Conservation (phyloP, 1,140 invertebrate genomes). For the Stenopsyche tienmushanensis region DNA sequence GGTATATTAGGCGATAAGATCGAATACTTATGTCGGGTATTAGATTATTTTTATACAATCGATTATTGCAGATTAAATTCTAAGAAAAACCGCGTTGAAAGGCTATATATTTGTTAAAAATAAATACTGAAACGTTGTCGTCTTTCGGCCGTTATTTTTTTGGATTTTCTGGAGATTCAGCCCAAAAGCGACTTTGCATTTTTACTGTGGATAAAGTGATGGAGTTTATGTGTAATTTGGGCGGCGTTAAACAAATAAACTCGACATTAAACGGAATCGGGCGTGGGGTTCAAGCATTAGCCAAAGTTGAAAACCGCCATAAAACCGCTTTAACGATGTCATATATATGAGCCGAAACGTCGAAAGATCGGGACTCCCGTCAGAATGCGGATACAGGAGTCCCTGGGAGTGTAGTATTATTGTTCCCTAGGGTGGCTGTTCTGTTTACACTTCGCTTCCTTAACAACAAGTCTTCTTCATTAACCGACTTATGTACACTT, state of each 20-base stretch:
- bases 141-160: no score
- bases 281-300: background rate
- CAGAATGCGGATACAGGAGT: constrained; percentile 33
- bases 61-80: no score
- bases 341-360: constrained; percentile 18
- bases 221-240: background rate
- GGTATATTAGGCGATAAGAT: no score
- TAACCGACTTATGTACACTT: constrained; percentile 29
- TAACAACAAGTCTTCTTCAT: constrained; percentile 38
- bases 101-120: no score
- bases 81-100: no score
- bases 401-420: constrained; percentile 31
- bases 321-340: constrained; percentile 32
- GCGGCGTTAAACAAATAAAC: constrained; percentile 8
- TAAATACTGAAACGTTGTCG: no score
- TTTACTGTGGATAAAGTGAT: no score
- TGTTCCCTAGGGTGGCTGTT: constrained; percentile 34
- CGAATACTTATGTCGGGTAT: no score
- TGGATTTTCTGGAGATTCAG: no score
- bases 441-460: constrained; percentile 37
- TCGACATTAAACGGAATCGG: background rate
- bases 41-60: no score
- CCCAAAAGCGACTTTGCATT: no score
- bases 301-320: constrained; percentile 5
- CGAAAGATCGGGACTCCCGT: background rate